phyloP scores from a whole-genome alignment of 2,797 vertebrate species.

The Acrocephalus scirpaceus region DNA sequence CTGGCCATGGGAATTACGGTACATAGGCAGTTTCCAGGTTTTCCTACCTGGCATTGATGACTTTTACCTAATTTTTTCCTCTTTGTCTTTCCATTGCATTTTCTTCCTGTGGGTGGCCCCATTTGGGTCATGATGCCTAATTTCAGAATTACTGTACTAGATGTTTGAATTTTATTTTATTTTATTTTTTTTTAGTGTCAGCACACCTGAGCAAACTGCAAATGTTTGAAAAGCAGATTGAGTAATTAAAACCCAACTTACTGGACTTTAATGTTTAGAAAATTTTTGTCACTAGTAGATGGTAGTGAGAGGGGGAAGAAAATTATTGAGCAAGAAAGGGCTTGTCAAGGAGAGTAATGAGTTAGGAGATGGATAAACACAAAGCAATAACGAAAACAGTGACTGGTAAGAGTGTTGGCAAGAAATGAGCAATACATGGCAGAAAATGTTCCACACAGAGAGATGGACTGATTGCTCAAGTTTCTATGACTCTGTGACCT shows the following conservation, averaged over 20 bases:
- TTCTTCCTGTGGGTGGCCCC: background rate
- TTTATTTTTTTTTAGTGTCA: background rate
- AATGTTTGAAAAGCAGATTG: background rate
- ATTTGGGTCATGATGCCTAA: background rate
- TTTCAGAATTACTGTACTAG: background rate
- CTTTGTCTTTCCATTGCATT: background rate
- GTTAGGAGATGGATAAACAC: slow-evolving; percentile 55
- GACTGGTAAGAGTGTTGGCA: slow-evolving; percentile 32
- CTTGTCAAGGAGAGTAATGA: slow-evolving; percentile 50
- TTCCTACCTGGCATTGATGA: background rate
- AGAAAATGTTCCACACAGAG: background rate
- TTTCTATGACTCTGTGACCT: background rate
- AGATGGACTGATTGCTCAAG: background rate
- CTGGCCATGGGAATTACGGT: background rate
- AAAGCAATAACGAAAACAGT: slow-evolving; percentile 44
- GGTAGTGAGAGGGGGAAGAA: background rate
- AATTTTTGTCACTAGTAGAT: background rate
- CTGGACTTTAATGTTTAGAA: background rate
- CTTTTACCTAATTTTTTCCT: background rate
- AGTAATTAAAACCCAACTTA: slow-evolving; percentile 35
- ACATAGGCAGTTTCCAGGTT: background rate
- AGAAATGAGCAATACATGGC: background rate
- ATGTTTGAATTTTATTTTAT: background rate
- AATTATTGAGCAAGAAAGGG: slow-evolving; percentile 36
- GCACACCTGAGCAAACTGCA: background rate